Evolutionary conservation across 2,797 vertebrate genomes (phyloP).

Genomic region (Tauraco hartlaubi): DNA sequence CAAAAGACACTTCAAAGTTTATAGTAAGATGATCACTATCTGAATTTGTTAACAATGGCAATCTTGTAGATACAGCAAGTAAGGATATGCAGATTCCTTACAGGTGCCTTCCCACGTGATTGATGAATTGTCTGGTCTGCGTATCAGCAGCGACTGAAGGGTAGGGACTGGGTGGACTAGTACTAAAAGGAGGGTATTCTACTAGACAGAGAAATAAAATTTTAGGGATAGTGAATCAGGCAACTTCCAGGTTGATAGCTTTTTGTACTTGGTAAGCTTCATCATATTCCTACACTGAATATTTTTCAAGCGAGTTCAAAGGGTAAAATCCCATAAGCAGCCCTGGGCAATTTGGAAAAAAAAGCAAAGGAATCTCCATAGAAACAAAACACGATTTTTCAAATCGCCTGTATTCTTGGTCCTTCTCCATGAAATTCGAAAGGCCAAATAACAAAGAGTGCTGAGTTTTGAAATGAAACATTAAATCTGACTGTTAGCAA

Average conservation of each 20-base stretch:
- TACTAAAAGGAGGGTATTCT: not conserved
- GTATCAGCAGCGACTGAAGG: not conserved
- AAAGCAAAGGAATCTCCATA: not conserved
- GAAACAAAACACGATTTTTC: not conserved
- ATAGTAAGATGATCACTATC: not conserved
- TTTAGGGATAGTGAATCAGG: not conserved
- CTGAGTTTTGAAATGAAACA: not conserved
- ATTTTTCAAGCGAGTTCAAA: not conserved
- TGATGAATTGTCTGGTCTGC: not conserved
- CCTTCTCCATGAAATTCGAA: not conserved
- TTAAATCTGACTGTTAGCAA: not conserved
- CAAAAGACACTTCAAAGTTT: not conserved
- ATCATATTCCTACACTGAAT: not conserved
- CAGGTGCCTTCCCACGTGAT: not conserved
- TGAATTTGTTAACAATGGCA: not conserved
- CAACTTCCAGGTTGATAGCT: not conserved
- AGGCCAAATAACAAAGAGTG: not conserved
- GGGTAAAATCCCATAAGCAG: not conserved
- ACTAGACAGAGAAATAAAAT: not conserved
- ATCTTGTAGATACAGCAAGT: not conserved
- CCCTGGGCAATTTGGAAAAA: not conserved
- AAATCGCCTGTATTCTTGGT: not conserved
- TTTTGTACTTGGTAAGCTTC: not conserved
- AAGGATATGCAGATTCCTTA: not conserved
- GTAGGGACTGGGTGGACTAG: not conserved